These are phyloP conservation scores for Rambutsinella grinnellia DNA, from an alignment of 2,888 invertebrate genomes.

Conservation along the genomic window DNA sequence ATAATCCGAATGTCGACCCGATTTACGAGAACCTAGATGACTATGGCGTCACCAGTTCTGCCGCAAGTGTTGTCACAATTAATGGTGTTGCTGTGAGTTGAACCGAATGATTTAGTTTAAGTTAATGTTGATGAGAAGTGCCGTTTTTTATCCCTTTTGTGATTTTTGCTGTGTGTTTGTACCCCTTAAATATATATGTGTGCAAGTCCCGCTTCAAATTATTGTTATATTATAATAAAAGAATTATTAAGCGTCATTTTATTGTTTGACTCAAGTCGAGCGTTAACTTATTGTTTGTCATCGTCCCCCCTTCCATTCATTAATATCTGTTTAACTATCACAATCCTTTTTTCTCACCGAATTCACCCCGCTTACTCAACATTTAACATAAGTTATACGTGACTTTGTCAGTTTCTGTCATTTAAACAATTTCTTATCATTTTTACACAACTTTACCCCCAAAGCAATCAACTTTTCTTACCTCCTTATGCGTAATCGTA, in stretches of 20 bases:
- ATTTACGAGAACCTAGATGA: constrained; percentile 66
- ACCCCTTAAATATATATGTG: background rate
- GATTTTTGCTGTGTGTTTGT: background rate
- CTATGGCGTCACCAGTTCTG: constrained; percentile 57
- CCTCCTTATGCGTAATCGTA: background rate
- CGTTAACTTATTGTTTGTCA: background rate
- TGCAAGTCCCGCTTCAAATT: background rate
- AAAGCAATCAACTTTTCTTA: background rate
- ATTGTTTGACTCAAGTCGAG: background rate
- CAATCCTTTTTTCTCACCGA: background rate
- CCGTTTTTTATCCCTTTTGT: background rate
- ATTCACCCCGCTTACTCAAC: background rate
- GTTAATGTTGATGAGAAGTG: background rate
- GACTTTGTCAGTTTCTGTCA: background rate
- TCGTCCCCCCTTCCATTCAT: background rate
- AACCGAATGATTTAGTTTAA: constrained; percentile 49
- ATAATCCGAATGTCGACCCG: constrained; percentile 64
- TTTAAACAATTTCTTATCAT: background rate
- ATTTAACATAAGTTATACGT: background rate
- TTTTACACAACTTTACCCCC: background rate
- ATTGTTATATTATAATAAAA: background rate
- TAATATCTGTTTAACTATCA: background rate
- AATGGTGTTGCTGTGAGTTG: constrained; percentile 90
- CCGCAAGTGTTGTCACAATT: constrained; percentile 77
- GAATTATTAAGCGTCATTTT: background rate